These are phyloP conservation scores for Thalassaphorura encarpata DNA, from an alignment of 1,140 invertebrate species.

Conservation along the genomic window DNA sequence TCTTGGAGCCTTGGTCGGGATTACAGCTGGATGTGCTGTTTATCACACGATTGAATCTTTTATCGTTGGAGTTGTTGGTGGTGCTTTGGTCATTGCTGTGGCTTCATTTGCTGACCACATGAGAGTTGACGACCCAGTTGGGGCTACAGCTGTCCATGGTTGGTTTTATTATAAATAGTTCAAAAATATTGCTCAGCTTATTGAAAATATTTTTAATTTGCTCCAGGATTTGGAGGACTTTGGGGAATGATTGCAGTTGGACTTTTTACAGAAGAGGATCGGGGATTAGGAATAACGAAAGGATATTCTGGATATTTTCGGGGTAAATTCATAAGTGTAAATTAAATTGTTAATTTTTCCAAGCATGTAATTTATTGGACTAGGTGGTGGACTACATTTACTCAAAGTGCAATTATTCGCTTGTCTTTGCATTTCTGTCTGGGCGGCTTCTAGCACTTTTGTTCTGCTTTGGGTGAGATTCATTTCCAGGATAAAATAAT, in stretches of 20 bases:
- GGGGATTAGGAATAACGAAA: constrained; percentile 61
- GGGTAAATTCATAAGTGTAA: too few relatives aligned
- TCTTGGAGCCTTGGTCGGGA: constrained; percentile 57
- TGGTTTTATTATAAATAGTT: background rate
- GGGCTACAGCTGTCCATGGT: constrained; percentile 78
- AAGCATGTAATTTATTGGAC: background rate
- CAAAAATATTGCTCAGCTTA: background rate
- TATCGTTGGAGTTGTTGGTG: constrained; percentile 69
- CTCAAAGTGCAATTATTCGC: constrained; percentile 42
- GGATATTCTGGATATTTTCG: constrained; percentile 68
- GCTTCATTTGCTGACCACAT: constrained; percentile 64
- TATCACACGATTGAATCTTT: constrained; percentile 76
- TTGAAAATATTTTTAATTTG: background rate
- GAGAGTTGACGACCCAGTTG: constrained; percentile 81
- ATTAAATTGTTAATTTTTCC: background rate
- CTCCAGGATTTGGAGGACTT: constrained; percentile 42
- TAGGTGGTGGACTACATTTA: constrained; percentile 41
- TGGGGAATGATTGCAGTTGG: constrained; percentile 78
- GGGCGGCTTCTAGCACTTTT: constrained; percentile 38
- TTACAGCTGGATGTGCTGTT: constrained; percentile 71
- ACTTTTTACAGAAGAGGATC: constrained; percentile 76
- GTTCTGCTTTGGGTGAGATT: constrained; percentile 33
- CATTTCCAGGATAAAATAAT: too few relatives aligned
- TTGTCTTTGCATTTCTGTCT: constrained; percentile 37
- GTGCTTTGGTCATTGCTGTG: constrained; percentile 53